phyloP scores from a whole-genome alignment of 1,140 invertebrate genomes.

The Mizuhopecten yessoensis region DNA sequence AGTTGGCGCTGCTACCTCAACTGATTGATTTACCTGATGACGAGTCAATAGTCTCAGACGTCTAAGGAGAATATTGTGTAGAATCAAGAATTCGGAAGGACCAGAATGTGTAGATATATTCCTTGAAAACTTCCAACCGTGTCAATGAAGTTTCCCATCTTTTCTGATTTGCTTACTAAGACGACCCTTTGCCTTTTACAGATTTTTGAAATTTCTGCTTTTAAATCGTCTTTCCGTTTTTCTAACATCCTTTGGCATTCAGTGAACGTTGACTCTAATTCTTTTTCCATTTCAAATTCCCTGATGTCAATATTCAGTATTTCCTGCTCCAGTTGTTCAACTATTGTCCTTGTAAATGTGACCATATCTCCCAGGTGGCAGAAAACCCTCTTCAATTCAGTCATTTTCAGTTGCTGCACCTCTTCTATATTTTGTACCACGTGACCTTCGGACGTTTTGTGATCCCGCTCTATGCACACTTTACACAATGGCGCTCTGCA shows the following conservation, averaged over 20 bases:
- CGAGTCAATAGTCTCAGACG: constrained; percentile 58
- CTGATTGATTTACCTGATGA: constrained; percentile 57
- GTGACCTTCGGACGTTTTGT: constrained; percentile 66
- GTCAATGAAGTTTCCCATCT: constrained; percentile 63
- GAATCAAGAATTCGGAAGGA: constrained; percentile 66
- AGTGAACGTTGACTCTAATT: constrained; percentile 64
- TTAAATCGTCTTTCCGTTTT: constrained; percentile 56
- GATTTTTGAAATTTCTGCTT: constrained; percentile 54
- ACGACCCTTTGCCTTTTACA: constrained; percentile 61
- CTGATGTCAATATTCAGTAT: constrained; percentile 69
- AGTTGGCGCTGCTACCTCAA: constrained; percentile 61
- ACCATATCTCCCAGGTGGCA: constrained; percentile 59
- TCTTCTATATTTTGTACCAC: constrained; percentile 64
- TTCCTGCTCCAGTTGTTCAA: constrained; percentile 69
- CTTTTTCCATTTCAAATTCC: constrained; percentile 70
- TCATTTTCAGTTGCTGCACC: constrained; percentile 59
- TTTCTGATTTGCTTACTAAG: constrained; percentile 54
- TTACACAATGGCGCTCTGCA: constrained; percentile 67
- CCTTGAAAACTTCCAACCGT: constrained; percentile 63
- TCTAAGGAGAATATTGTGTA: constrained; percentile 60
- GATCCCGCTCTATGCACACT: constrained; percentile 66
- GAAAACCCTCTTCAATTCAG: constrained; percentile 62
- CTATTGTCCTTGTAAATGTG: constrained; percentile 60
- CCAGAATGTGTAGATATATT: constrained; percentile 64
- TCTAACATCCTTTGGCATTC: constrained; percentile 60